A percentile compares a stretch with the other conserved stretches of the same genome.
phyloP scores from a whole-genome alignment of 1,140 invertebrate genomes.

The Conus ventricosus region DNA sequence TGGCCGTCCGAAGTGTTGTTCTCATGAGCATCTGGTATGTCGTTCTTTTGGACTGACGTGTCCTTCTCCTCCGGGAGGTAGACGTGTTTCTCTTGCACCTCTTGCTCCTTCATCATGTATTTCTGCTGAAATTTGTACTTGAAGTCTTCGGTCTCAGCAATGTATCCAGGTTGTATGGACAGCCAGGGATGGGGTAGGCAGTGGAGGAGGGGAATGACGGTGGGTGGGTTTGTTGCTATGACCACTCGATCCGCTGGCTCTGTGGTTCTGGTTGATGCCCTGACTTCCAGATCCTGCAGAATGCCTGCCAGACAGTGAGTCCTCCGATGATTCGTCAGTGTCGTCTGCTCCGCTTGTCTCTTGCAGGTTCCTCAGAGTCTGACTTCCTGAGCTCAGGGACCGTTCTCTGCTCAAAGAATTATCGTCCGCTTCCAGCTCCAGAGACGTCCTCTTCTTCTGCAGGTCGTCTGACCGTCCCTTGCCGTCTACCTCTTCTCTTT shows the following conservation, averaged over 20 bases:
- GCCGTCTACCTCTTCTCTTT: neutral
- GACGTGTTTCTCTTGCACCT: neutral
- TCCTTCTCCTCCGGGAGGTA: neutral
- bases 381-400: neutral
- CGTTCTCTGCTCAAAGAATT: neutral
- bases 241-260: neutral
- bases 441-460: neutral
- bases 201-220: neutral
- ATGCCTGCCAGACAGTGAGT: neutral
- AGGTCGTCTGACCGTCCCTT: neutral
- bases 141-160: neutral
- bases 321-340: neutral
- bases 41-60: neutral
- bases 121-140: neutral
- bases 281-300: neutral
- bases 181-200: neutral
- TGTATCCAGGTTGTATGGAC: neutral
- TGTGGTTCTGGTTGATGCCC: neutral
- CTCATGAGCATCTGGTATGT: neutral
- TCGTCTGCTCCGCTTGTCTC: neutral
- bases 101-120: neutral
- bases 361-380: neutral
- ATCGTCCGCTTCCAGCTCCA: neutral
- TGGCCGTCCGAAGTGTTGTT: neutral
- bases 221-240: neutral